A percentile compares a stretch with the other conserved stretches of the same genome.
These are phyloP conservation scores for Carettochelys insculpta DNA, from an alignment of 2,113 vertebrate genomes.

Conservation along the genomic window DNA sequence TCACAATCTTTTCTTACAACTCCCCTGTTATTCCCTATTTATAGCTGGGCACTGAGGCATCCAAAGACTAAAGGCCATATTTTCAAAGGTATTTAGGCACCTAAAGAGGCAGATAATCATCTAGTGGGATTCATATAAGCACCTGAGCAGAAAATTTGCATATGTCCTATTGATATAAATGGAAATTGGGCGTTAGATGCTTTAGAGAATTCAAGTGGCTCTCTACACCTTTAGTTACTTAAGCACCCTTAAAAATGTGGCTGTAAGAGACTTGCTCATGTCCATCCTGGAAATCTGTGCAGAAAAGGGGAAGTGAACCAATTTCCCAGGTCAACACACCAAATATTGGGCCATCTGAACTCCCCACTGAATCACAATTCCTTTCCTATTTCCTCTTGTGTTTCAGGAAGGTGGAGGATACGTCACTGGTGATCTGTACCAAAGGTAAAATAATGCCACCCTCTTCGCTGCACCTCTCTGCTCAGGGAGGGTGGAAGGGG, in stretches of 20 bases:
- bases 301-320: not conserved
- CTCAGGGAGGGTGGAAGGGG: not conserved
- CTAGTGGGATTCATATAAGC: not conserved
- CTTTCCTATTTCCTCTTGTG: not conserved
- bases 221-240: not conserved
- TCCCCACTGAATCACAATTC: not conserved
- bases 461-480: not conserved
- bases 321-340: not conserved
- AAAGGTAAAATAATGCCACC: not conserved
- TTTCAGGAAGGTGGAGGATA: not conserved
- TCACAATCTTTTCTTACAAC: not conserved
- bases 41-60: not conserved
- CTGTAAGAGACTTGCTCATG: not conserved
- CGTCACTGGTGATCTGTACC: not conserved
- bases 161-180: accelerated
- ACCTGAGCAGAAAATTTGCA: not conserved
- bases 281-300: not conserved
- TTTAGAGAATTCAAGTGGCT: not conserved
- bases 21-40: not conserved
- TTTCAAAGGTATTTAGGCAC: not conserved
- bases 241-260: not conserved
- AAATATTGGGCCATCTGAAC: not conserved
- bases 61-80: accelerated
- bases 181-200: not conserved
- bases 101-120: not conserved